A percentile compares a stretch with the other conserved stretches of the same genome.
Evolutionary conservation across 2,113 vertebrate species (phyloP).

Genomic region (Sphaerodactylus townsendi): DNA sequence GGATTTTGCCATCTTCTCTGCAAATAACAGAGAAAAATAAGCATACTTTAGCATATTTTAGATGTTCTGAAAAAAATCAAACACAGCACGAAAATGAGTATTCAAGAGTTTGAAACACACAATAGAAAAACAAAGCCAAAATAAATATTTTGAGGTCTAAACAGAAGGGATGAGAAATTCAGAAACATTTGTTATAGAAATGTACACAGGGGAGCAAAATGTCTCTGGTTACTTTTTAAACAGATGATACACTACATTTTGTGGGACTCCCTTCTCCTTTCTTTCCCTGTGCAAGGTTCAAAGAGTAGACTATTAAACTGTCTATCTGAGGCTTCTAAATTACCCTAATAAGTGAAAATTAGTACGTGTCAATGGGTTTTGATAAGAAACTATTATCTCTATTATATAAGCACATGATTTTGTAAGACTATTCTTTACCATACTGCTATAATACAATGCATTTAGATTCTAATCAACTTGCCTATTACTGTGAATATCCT

Average conservation of each 20-base stretch:
- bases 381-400: constrained; percentile 28
- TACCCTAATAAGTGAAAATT: constrained; percentile 31
- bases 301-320: constrained; percentile 6
- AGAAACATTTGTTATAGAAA: background rate
- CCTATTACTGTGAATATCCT: background rate
- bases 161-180: background rate
- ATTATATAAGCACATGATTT: constrained; percentile 24
- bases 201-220: background rate
- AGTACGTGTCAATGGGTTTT: constrained; percentile 47
- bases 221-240: background rate
- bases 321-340: background rate
- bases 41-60: no score
- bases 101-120: no score
- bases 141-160: no score
- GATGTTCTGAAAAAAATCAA: no score
- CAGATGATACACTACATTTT: background rate
- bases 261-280: background rate
- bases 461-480: constrained; percentile 21
- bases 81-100: no score
- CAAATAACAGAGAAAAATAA: no score
- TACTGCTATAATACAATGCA: constrained; percentile 15
- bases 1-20: no score
- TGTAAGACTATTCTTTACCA: background rate
- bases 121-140: no score
- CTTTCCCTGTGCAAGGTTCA: background rate